Conservation (phyloP, 2,888 invertebrate genomes). For the Pemphredon lugubris region DNA sequence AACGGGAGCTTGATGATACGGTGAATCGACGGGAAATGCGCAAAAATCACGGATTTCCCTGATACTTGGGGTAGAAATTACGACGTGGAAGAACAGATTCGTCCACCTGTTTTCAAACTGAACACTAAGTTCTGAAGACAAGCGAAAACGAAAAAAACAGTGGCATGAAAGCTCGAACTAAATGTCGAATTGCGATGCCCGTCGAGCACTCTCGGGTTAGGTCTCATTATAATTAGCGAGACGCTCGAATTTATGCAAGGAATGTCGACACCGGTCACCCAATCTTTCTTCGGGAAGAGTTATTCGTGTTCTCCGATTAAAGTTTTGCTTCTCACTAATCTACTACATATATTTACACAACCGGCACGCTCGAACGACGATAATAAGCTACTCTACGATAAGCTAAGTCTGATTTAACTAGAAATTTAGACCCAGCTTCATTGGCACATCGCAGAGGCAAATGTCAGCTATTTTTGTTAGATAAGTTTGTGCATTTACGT, state of each 20-base stretch:
- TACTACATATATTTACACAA: constrained; percentile 53
- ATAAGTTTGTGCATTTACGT: constrained; percentile 31
- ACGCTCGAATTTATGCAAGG: background rate
- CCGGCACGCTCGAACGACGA: constrained; percentile 13
- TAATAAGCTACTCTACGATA: constrained; percentile 25
- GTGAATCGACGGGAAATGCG: no score
- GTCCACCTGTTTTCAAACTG: no score
- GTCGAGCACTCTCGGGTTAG: no score
- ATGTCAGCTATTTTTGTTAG: constrained; percentile 1
- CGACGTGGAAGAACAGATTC: no score
- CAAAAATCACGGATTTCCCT: no score
- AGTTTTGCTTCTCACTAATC: constrained; percentile 17
- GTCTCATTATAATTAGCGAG: no score
- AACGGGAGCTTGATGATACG: no score
- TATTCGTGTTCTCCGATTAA: constrained; percentile 8
- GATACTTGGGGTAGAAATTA: no score
- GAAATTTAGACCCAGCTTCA: constrained; percentile 24
- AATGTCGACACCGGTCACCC: constrained; percentile 8
- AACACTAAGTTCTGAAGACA: no score
- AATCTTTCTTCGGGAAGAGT: background rate
- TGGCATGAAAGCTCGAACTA: no score
- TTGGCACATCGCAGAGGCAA: constrained; percentile 49
- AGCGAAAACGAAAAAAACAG: no score
- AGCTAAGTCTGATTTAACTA: constrained; percentile 33
- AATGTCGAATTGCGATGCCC: no score